Percentiles rank a stretch among this genome's conserved stretches.
phyloP scores from a whole-genome alignment of 2,113 vertebrate genomes.

The Clinocottus analis region DNA sequence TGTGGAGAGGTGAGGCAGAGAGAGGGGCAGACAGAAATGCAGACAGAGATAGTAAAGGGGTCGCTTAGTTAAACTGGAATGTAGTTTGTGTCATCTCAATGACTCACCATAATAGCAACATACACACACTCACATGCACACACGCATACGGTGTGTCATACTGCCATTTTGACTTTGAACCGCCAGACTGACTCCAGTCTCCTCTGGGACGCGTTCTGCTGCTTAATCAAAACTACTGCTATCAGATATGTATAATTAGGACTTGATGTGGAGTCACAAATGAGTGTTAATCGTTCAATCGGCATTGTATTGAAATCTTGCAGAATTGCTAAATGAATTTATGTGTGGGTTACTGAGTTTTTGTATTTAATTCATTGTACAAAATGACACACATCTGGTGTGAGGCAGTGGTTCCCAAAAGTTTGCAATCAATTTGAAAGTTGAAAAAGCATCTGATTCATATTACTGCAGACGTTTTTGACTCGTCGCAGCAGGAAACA shows the following conservation, averaged over 20 bases:
- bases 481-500: neutral
- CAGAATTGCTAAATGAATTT: neutral
- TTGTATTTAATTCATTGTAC: neutral
- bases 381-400: neutral
- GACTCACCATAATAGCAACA: conserved; percentile 78
- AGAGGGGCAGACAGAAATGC: conserved; percentile 70
- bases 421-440: neutral
- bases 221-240: conserved; percentile 33
- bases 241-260: conserved; percentile 9
- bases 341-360: neutral
- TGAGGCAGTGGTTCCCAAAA: neutral
- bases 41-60: conserved; percentile 72
- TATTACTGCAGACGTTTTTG: neutral
- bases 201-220: conserved; percentile 30
- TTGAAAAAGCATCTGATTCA: neutral
- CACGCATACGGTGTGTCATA: conserved; percentile 61
- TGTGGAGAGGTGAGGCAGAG: conserved; percentile 54
- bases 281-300: neutral
- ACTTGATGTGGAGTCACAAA: neutral
- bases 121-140: conserved; percentile 57
- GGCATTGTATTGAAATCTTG: neutral
- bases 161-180: conserved; percentile 63
- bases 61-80: conserved; percentile 72
- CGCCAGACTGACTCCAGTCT: conserved; percentile 69
- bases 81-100: conserved; percentile 77